phyloP scores from a whole-genome alignment of 2,797 vertebrate genomes.

The Myripristis jacobus region DNA sequence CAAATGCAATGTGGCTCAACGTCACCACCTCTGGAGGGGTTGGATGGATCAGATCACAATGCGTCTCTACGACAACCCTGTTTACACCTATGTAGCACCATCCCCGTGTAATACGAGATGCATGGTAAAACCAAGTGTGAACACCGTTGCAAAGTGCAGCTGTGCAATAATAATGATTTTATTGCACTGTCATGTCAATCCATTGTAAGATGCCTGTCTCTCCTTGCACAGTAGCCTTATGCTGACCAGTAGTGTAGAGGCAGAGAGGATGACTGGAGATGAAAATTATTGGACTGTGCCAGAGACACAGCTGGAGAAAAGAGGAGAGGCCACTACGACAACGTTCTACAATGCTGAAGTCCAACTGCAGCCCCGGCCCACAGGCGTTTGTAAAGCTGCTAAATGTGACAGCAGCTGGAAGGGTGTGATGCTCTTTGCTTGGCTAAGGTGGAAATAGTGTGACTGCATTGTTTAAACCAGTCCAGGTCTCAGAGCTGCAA shows the following conservation, averaged over 20 bases:
- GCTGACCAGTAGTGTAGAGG: constrained; percentile 60
- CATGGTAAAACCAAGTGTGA: no score
- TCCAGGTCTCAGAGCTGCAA: neutral
- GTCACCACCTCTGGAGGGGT: no score
- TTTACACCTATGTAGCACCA: no score
- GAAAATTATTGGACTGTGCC: constrained; percentile 31
- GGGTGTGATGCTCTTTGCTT: neutral
- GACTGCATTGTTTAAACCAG: neutral
- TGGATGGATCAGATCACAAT: no score
- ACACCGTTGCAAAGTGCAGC: no score
- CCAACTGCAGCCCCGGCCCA: constrained; percentile 33
- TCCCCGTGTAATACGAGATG: no score
- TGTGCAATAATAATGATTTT: neutral
- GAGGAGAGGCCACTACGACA: constrained; percentile 60
- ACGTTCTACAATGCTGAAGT: constrained; percentile 63
- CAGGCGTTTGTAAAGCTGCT: neutral
- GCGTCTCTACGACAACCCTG: no score
- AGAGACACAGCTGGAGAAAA: constrained; percentile 65
- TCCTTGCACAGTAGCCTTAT: neutral
- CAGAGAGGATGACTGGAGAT: constrained; percentile 31
- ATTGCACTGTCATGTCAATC: neutral
- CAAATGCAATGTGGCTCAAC: no score
- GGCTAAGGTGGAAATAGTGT: neutral
- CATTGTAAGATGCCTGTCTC: neutral
- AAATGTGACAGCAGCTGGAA: neutral